A percentile compares a stretch with the other conserved stretches of the same genome.
Evolutionary conservation across 2,797 vertebrate genomes (phyloP).

Genomic region (Enteromius unitaeniatus): DNA sequence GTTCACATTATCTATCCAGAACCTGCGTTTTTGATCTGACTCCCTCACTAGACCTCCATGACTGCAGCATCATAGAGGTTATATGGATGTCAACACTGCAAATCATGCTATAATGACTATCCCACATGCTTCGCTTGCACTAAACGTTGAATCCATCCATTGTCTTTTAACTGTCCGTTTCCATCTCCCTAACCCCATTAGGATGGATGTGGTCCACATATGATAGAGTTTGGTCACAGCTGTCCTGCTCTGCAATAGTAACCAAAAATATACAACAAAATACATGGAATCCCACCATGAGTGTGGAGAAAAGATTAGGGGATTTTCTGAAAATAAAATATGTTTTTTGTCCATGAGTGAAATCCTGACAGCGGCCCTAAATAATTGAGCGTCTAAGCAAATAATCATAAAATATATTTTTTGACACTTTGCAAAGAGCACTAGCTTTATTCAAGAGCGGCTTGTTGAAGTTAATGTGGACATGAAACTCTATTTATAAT

Average conservation of each 20-base stretch:
- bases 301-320: constrained; percentile 25
- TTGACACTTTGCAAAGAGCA: background rate
- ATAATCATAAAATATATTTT: background rate
- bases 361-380: constrained; percentile 25
- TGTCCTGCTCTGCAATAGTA: constrained; percentile 50
- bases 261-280: constrained; percentile 53
- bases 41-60: constrained; percentile 77
- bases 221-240: constrained; percentile 61
- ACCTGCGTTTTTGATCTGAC: constrained; percentile 58
- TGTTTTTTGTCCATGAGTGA: constrained; percentile 10
- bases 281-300: constrained; percentile 19
- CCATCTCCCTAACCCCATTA: constrained; percentile 50
- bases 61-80: constrained; percentile 83
- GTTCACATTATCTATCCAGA: constrained; percentile 75
- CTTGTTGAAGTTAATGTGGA: background rate
- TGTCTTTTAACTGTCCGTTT: constrained; percentile 55
- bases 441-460: background rate
- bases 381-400: background rate
- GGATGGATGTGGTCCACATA: constrained; percentile 52
- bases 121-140: constrained; percentile 81
- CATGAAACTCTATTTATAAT: background rate
- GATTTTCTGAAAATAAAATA: constrained; percentile 35
- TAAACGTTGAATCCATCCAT: constrained; percentile 66
- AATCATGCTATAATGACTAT: constrained; percentile 84
- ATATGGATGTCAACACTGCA: constrained; percentile 85